A percentile compares a stretch with the other conserved stretches of the same genome.
These are phyloP conservation scores for Poecilia gillii DNA, from an alignment of 2,797 vertebrate species.

Conservation along the genomic window DNA sequence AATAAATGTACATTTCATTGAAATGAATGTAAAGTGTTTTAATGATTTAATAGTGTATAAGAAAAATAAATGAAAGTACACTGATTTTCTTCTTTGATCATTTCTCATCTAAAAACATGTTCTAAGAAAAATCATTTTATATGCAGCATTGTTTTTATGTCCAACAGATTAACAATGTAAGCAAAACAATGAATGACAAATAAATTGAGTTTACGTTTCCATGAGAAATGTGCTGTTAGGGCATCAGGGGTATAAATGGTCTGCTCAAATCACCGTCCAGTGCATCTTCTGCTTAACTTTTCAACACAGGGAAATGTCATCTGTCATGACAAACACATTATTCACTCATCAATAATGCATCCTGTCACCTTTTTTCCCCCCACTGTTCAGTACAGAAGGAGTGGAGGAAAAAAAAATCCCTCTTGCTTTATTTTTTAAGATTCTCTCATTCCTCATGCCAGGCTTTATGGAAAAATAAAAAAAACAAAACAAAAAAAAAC, in stretches of 20 bases:
- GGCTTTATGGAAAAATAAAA: constrained; percentile 76
- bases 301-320: constrained; percentile 76
- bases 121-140: not conserved
- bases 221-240: not conserved
- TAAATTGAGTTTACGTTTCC: not conserved
- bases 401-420: constrained; percentile 50
- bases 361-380: constrained; percentile 62
- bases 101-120: not conserved
- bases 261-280: constrained; percentile 61
- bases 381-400: constrained; percentile 55
- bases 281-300: constrained; percentile 71
- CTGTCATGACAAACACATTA: constrained; percentile 88
- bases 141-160: not conserved
- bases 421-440: constrained; percentile 90
- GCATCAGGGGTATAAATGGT: constrained; percentile 34
- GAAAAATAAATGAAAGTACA: not conserved
- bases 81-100: not conserved
- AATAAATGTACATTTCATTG: not conserved
- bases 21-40: not conserved
- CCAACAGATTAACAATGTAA: not conserved
- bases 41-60: not conserved
- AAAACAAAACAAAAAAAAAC: constrained; percentile 81
- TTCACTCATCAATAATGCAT: constrained; percentile 93
- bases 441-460: constrained; percentile 85
- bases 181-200: constrained; percentile 19